These are phyloP conservation scores for Oxyruncus cristatus DNA, from an alignment of 2,113 vertebrate genomes.

Conservation along the genomic window DNA sequence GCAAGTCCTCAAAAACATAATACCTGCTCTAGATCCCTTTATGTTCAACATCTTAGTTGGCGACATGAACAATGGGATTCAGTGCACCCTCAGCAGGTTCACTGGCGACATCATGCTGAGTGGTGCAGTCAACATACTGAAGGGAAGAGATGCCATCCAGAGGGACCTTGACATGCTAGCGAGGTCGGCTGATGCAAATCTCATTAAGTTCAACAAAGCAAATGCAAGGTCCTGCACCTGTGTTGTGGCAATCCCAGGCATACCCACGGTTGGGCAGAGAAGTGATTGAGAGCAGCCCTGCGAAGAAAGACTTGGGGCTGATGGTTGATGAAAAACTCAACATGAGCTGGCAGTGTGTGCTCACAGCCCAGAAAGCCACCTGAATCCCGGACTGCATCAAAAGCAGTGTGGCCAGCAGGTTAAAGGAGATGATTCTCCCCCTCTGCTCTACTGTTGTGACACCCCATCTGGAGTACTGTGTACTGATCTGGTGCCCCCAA, in stretches of 20 bases:
- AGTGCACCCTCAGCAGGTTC: not conserved
- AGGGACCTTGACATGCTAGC: not conserved
- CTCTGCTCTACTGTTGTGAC: not conserved
- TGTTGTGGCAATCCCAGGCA: not conserved
- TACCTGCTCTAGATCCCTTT: not conserved
- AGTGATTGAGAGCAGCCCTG: not conserved
- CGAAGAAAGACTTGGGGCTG: not conserved
- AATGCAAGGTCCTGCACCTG: not conserved
- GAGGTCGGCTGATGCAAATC: not conserved
- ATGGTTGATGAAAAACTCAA: not conserved
- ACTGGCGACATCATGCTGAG: not conserved
- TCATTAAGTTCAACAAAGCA: not conserved
- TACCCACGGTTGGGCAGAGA: not conserved
- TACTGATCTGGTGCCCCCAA: not conserved
- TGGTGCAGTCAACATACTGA: not conserved
- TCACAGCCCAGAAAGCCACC: not conserved
- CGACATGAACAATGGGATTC: not conserved
- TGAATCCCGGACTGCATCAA: not conserved
- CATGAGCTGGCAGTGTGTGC: not conserved
- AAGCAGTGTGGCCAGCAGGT: not conserved
- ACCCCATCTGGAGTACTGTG: not conserved
- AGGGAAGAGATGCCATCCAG: not conserved
- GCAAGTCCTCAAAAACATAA: not conserved
- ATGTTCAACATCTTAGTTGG: not conserved
- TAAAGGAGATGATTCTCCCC: not conserved